A percentile compares a stretch with the other conserved stretches of the same genome.
These are phyloP conservation scores for Zeuzera pyrina DNA, from an alignment of 2,888 invertebrate genomes.

Conservation along the genomic window DNA sequence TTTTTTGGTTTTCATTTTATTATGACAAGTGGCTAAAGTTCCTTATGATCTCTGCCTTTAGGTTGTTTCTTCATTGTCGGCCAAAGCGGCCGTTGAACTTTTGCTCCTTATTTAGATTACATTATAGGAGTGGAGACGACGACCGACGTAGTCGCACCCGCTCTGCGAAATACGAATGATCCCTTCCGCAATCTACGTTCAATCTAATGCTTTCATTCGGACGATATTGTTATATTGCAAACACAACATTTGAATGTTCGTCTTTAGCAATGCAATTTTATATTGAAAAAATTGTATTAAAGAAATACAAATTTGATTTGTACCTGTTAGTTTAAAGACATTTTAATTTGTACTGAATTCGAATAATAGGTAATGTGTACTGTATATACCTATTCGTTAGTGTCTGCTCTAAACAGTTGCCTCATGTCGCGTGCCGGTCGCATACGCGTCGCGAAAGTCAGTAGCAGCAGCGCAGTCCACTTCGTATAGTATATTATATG, in stretches of 20 bases:
- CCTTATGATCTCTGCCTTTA: slow-evolving; percentile 34
- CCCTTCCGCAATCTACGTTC: slow-evolving; percentile 59
- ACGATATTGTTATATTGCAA: no score
- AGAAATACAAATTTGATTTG: no score
- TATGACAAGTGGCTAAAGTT: no score
- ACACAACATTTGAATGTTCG: no score
- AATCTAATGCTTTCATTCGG: no score
- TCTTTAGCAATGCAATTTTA: no score
- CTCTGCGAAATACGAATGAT: slow-evolving; percentile 56
- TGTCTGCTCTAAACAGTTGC: slow-evolving; percentile 18
- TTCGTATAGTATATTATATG: slow-evolving; percentile 40
- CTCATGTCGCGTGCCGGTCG: slow-evolving; percentile 7
- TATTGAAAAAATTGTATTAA: no score
- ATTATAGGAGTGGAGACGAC: slow-evolving; percentile 65
- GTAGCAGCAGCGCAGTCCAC: slow-evolving; percentile 43
- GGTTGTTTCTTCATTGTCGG: slow-evolving; percentile 46
- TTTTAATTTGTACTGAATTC: slow-evolving; percentile 25
- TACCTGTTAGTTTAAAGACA: no score
- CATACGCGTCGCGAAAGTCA: slow-evolving; percentile 40
- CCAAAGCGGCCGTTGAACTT: slow-evolving; percentile 63
- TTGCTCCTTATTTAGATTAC: slow-evolving; percentile 73
- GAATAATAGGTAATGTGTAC: not conserved
- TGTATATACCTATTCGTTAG: no score
- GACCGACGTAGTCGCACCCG: slow-evolving; percentile 47
- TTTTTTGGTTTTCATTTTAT: no score